Evolutionary conservation across 2,113 vertebrate species (phyloP), one percentile per base, ranked within the genome.

Genomic region (Poecilia latipinna): DNA sequence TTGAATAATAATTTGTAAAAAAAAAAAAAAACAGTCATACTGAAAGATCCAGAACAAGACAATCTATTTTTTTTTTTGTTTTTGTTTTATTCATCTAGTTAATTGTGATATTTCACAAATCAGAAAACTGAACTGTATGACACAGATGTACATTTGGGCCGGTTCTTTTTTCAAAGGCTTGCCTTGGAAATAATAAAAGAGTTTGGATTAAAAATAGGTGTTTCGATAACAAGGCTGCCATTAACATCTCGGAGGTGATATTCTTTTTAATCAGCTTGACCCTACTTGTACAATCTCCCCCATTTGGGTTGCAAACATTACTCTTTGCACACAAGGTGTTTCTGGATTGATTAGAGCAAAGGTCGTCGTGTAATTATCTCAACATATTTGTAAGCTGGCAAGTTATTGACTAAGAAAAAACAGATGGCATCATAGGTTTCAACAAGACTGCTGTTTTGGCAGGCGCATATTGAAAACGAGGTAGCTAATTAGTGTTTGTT

Each of bases 221-320:
- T 84, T 81, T 79, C 90, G 85, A 91, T 91, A 92, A 93, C 92
- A 86, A 89, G 78, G 75, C 60, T 80, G 83, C 87, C 85, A 89
- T 92, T 90, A 93, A 86, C 78, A 87, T 83, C 74, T 81, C 74
- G 57, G 69, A 74, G 79, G 68, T 70, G 77, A 42, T 70, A 68
- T 84, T 88, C 86, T 73, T 75, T 57, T 87, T 85, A 88, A 12
- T 90, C 74, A 78, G 74, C 61, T 81, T 84, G 87, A 91, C 89
- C 84, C 77, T 71, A 13, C 62, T 61, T 68, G 62, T n/a, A 37
- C 33, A 64, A 65, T 68, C 37, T 57, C 65, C 32, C 35, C 42
- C 24, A 29, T 29, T 69, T 60, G 66, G 78, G 75, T 60, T 78
- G 31, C 44, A 78, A 74, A 67, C 66, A 77, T 83, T 76, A 60